phyloP scores from a whole-genome alignment of 2,888 invertebrate genomes.

The Achlya flavicornis region DNA sequence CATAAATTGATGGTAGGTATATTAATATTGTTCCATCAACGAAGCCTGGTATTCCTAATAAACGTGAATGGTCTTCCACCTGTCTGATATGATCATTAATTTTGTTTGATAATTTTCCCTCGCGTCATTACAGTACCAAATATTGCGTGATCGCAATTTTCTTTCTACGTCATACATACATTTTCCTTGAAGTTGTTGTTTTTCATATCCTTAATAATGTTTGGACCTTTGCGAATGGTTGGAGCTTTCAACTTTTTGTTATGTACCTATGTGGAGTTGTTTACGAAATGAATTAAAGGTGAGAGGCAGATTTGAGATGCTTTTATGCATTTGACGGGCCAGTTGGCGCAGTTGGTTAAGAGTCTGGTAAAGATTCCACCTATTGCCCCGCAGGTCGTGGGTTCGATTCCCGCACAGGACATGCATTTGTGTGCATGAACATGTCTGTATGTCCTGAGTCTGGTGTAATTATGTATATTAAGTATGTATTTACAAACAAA shows the following conservation, averaged over 20 bases:
- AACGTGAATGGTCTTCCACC: slow-evolving; percentile 8
- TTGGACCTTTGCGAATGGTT: neutral
- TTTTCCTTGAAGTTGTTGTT: neutral
- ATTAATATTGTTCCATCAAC: slow-evolving; percentile 24
- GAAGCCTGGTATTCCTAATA: neutral
- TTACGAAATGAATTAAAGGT: neutral
- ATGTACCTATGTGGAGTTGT: neutral
- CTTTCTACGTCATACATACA: neutral
- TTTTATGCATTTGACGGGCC: no score
- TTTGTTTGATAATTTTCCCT: slow-evolving; percentile 4
- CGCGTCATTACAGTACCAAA: neutral
- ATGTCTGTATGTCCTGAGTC: no score
- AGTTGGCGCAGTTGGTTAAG: no score
- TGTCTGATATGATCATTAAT: slow-evolving; percentile 4
- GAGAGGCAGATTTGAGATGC: neutral
- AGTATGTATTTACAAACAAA: no score
- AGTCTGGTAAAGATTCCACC: no score
- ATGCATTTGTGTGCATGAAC: no score
- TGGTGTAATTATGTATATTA: no score
- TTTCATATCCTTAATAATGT: slow-evolving; percentile 3
- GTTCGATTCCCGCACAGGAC: no score
- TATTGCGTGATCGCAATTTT: slow-evolving; percentile 11
- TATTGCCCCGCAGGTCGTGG: no score
- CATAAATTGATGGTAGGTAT: slow-evolving; percentile 29
- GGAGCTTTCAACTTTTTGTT: neutral